Conservation (phyloP, 1,140 invertebrate species). For the Saxidomus purpurata region DNA sequence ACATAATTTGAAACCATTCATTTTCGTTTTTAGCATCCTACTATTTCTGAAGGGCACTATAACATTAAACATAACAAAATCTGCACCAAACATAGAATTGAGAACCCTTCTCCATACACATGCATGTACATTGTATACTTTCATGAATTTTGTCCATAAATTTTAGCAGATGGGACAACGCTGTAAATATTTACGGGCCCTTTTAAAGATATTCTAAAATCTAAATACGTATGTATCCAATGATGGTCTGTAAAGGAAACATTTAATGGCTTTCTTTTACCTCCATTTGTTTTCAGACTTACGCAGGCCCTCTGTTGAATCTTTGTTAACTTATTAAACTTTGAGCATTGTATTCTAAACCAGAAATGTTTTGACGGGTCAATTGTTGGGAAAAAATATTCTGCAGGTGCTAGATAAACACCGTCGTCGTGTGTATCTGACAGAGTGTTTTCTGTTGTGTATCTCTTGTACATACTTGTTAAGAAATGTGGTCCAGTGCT, state of each 20-base stretch:
- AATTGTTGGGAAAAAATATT: conserved; percentile 83
- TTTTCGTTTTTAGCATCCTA: too few species aligned
- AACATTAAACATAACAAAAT: too few species aligned
- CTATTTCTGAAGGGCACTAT: too few species aligned
- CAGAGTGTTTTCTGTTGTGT: conserved; percentile 49
- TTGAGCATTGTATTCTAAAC: conserved; percentile 75
- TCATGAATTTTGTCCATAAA: conserved; percentile 35
- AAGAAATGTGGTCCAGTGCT: conserved; percentile 84
- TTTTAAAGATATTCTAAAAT: conserved; percentile 74
- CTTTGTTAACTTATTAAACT: conserved; percentile 71
- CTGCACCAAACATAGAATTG: too few species aligned
- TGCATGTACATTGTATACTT: too few species aligned
- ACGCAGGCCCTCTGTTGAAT: conserved; percentile 79
- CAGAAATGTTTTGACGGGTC: conserved; percentile 80
- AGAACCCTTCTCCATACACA: too few species aligned
- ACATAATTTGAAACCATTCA: too few species aligned
- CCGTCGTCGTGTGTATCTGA: conserved; percentile 64
- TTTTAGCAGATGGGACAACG: conserved; percentile 75
- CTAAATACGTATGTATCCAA: conserved; percentile 84
- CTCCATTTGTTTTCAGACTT: conserved; percentile 75
- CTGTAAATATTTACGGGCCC: conserved; percentile 75
- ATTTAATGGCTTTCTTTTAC: conserved; percentile 71
- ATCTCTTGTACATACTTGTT: conserved; percentile 77
- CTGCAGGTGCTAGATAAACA: conserved; percentile 79
- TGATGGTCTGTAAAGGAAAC: conserved; percentile 83